Percentiles rank a stretch among this genome's conserved stretches.
Evolutionary conservation across 2,797 vertebrate genomes (phyloP).

Genomic region (Molothrus aeneus): DNA sequence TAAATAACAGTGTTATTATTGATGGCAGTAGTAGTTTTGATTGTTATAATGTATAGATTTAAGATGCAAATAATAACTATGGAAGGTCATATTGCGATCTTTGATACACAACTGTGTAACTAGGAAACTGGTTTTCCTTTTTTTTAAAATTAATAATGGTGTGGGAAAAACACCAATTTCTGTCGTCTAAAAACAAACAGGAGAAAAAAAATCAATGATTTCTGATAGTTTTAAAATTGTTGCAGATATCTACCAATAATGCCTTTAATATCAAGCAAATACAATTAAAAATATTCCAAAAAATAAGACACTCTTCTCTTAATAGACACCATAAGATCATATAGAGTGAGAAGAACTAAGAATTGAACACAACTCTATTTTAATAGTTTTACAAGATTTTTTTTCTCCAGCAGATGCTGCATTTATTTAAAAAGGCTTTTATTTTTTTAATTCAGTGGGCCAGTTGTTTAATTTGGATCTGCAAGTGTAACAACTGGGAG

Average conservation of each 20-base stretch:
- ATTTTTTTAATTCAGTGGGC: neutral
- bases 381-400: neutral
- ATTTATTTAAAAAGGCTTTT: neutral
- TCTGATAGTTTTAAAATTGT: neutral
- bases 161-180: fast-evolving
- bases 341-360: neutral
- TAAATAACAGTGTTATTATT: neutral
- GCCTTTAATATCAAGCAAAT: neutral
- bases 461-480: neutral
- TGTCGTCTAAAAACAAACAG: neutral
- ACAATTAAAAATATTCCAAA: neutral
- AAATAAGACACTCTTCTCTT: neutral
- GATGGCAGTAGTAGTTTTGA: neutral
- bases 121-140: neutral
- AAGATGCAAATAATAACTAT: neutral
- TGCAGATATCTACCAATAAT: neutral
- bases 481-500: neutral
- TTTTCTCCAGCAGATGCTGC: fast-evolving
- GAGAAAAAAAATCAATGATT: neutral
- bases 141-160: neutral
- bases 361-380: neutral
- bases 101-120: neutral
- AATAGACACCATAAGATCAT: neutral
- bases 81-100: neutral
- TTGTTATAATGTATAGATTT: neutral